Evolutionary conservation across 1,140 invertebrate genomes (phyloP), one percentile per base, ranked within the genome.

Genomic region (Macrocentrus cingulum): DNA sequence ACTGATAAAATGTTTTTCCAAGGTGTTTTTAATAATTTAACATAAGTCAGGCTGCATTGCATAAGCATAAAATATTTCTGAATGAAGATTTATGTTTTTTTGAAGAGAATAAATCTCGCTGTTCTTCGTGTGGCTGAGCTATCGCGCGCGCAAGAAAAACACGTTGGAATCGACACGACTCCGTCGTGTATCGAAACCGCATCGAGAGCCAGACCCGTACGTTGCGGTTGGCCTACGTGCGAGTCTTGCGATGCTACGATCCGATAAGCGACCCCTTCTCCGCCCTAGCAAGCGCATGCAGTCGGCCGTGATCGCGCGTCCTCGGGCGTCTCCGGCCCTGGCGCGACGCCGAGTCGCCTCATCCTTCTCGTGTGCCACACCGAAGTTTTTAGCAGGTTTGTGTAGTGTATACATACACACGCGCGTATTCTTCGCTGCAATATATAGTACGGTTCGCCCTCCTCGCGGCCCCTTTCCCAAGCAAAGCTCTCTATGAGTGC

Each of bases 201-300:
- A 58, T 49, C 32, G 49, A 39, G 36, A 58, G 39, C 32, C 22
- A 15, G 55, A 50, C 36, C 50, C 41, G 42, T 36, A 57, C 55
- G 45, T 46, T 71, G 63, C 64, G 68, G 69, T 68, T 62, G 64
- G 58, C 54, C 68, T 74, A 72, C 70, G 69, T 70, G 71, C 72
- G 65, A 73, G 70, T 60, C 64, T 65, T 60, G 64, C 67, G 72
- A 75, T 72, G 59, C 67, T 68, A 69, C 63, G 65, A 70, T 70
- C 69, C 71, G 72, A 75, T 74, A 75, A 75, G 59, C 60, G 60
- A 61, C 65, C 68, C 63, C 63, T 67, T 59, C 48, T 45, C 48
- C 62, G 50, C 37, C 53, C 50, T 32, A 18, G 6, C 22, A 13
- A n/a, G 13, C 13, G 11, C 8, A 7, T 11, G 11, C 29, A 34